Percentiles rank a stretch among this genome's conserved stretches.
Evolutionary conservation across 2,113 vertebrate species (phyloP).

Genomic region (Orycteropus afer): DNA sequence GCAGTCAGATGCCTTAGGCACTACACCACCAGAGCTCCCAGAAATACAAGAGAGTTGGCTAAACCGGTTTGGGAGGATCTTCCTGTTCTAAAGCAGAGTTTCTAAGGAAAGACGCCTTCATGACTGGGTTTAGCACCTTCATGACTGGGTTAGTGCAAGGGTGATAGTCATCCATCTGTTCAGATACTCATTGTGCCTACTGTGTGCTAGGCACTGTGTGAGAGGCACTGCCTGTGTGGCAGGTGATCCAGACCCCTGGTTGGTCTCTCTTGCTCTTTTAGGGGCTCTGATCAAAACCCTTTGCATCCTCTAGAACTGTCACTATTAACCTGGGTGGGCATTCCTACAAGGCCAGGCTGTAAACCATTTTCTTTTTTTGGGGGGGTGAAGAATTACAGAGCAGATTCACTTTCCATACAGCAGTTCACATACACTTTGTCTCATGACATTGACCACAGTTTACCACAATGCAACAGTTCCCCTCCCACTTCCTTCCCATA

Average conservation of each 20-base stretch:
- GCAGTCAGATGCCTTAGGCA: too few relatives aligned
- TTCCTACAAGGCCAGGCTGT: neutral
- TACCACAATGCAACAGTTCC: too few relatives aligned
- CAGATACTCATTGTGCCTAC: fast-evolving
- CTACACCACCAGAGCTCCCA: neutral
- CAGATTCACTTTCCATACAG: too few relatives aligned
- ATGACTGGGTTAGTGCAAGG: too few relatives aligned
- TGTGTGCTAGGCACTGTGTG: neutral
- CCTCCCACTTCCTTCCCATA: too few relatives aligned
- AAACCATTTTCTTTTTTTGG: too few relatives aligned
- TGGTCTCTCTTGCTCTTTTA: neutral
- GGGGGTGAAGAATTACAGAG: too few relatives aligned
- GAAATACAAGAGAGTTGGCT: neutral
- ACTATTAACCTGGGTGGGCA: neutral
- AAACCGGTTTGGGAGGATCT: neutral
- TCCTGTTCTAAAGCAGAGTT: fast-evolving
- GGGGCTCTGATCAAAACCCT: neutral
- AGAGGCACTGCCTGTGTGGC: neutral
- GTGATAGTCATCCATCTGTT: neutral
- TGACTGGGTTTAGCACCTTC: neutral
- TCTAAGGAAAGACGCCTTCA: neutral
- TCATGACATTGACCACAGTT: too few relatives aligned
- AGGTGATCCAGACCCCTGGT: neutral
- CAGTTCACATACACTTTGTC: too few relatives aligned
- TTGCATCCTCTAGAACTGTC: too few relatives aligned